These are phyloP conservation scores for Tychaedon coryphoeus DNA, from an alignment of 2,113 vertebrate species.

Conservation along the genomic window DNA sequence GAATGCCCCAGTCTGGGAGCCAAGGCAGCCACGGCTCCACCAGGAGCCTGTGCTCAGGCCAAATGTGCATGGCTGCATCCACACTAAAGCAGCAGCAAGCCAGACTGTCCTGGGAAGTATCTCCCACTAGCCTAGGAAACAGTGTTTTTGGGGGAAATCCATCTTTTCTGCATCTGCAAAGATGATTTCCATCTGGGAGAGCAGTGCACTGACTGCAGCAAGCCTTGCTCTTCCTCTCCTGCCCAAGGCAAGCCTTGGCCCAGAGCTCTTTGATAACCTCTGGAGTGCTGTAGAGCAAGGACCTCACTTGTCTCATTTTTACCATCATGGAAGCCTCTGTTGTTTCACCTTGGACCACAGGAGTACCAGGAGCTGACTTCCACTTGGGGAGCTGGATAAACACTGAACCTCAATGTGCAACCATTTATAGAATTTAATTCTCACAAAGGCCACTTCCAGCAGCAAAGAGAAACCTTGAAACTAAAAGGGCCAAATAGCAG, in stretches of 20 bases:
- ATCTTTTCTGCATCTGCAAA: neutral
- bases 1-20: neutral
- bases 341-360: neutral
- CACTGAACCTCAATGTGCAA: neutral
- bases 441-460: neutral
- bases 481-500: neutral
- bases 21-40: rapidly evolving
- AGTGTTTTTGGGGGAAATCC: neutral
- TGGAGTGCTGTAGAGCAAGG: neutral
- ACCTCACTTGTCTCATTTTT: neutral
- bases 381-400: neutral
- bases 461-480: neutral
- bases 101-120: neutral
- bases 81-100: too few relatives aligned
- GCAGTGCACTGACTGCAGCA: neutral
- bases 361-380: neutral
- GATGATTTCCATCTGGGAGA: neutral
- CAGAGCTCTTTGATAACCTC: neutral
- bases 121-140: neutral
- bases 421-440: neutral
- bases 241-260: neutral
- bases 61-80: rapidly evolving
- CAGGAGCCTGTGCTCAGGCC: neutral
- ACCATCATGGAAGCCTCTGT: neutral
- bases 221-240: neutral